These are phyloP conservation scores for Knipowitschia caucasica DNA, from an alignment of 2,797 vertebrate genomes.

Conservation along the genomic window DNA sequence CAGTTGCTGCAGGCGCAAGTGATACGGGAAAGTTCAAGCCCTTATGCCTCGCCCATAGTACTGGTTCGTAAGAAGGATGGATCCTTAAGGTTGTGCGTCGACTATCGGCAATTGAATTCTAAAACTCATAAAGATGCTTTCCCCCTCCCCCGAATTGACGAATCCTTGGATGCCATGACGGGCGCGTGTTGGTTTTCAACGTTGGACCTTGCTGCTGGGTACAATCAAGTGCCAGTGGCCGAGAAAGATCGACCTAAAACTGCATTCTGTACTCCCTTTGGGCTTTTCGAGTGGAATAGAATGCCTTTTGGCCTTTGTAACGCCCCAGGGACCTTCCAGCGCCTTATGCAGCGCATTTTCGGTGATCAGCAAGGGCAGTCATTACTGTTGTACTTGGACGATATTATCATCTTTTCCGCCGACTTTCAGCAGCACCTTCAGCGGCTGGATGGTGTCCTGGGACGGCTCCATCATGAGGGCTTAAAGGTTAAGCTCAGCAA, in stretches of 20 bases:
- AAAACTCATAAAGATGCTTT: not conserved
- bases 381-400: not conserved
- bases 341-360: not conserved
- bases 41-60: not conserved
- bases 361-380: not conserved
- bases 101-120: not conserved
- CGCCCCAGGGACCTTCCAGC: not conserved
- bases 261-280: not conserved
- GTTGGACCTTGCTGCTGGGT: not conserved
- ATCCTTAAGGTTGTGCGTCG: not conserved
- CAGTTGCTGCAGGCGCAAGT: not conserved
- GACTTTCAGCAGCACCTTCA: not conserved
- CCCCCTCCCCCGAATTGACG: not conserved
- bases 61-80: not conserved
- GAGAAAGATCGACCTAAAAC: not conserved
- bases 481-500: not conserved
- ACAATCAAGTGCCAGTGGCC: not conserved
- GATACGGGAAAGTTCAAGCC: not conserved
- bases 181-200: not conserved
- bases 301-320: conserved; percentile 2
- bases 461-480: not conserved
- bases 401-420: not conserved
- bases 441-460: not conserved
- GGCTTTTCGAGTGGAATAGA: not conserved
- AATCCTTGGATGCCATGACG: not conserved